Evolutionary conservation across 2,888 invertebrate genomes (phyloP).

Genomic region (Ormyrus thymus): DNA sequence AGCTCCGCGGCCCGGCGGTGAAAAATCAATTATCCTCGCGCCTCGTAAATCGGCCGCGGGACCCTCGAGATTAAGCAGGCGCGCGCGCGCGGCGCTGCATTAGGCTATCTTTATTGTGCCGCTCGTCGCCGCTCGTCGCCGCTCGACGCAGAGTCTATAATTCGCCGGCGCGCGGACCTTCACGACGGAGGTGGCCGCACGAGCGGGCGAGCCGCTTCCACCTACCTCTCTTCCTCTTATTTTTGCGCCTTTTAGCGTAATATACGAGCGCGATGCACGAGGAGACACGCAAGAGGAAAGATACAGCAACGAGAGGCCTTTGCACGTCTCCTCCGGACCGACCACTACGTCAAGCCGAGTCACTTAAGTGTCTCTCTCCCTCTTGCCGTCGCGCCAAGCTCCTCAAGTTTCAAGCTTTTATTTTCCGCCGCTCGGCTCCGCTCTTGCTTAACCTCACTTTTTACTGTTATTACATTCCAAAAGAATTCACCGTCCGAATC

Average conservation of each 20-base stretch:
- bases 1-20: slow-evolving; percentile 14
- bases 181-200: background rate
- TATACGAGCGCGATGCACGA: slow-evolving; percentile 44
- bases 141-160: background rate
- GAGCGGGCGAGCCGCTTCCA: background rate
- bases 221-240: slow-evolving; percentile 16
- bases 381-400: background rate
- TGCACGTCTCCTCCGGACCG: slow-evolving; percentile 21
- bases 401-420: background rate
- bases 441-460: slow-evolving; percentile 2
- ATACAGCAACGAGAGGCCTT: slow-evolving; percentile 4
- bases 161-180: background rate
- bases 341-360: slow-evolving; percentile 27
- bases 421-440: background rate
- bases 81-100: slow-evolving; percentile 29
- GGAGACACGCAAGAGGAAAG: slow-evolving; percentile 13
- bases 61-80: slow-evolving; percentile 45
- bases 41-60: slow-evolving; percentile 42
- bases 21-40: slow-evolving; percentile 49
- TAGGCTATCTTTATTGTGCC: slow-evolving; percentile 47
- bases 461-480: background rate
- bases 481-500: background rate
- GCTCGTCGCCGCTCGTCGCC: slow-evolving; percentile 7
- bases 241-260: slow-evolving; percentile 32
- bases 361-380: slow-evolving; percentile 31